These are phyloP conservation scores for Murina feae DNA, from an alignment of 2,113 vertebrate species.

Conservation along the genomic window DNA sequence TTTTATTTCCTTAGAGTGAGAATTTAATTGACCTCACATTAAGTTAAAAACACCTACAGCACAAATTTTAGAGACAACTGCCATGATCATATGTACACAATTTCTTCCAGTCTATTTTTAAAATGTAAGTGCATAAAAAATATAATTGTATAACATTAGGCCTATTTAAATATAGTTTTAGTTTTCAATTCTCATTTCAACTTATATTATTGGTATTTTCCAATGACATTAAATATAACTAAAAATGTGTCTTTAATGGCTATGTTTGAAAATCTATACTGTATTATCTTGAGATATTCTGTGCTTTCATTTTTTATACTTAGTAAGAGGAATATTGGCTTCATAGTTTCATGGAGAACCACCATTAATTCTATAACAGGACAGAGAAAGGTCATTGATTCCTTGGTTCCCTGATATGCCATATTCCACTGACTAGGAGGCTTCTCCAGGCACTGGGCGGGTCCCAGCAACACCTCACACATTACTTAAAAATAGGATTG, in stretches of 20 bases:
- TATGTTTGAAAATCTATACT: neutral
- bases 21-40: neutral
- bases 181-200: neutral
- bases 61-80: neutral
- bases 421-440: neutral
- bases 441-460: neutral
- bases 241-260: neutral
- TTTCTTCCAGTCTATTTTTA: neutral
- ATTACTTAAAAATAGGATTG: neutral
- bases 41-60: neutral
- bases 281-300: neutral
- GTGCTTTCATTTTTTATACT: neutral
- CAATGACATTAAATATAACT: neutral
- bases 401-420: neutral
- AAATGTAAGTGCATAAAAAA: neutral
- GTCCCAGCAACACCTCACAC: neutral
- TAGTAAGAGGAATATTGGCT: conserved; percentile 2
- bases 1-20: neutral
- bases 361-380: neutral
- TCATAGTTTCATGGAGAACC: conserved; percentile 23
- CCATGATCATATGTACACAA: neutral
- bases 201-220: neutral
- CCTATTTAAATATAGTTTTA: neutral
- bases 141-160: neutral
- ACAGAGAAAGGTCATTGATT: conserved; percentile 16